Percentiles rank a stretch among this genome's conserved stretches.
Conservation (phyloP, 2,888 invertebrate genomes). For the Germaria angustata region DNA sequence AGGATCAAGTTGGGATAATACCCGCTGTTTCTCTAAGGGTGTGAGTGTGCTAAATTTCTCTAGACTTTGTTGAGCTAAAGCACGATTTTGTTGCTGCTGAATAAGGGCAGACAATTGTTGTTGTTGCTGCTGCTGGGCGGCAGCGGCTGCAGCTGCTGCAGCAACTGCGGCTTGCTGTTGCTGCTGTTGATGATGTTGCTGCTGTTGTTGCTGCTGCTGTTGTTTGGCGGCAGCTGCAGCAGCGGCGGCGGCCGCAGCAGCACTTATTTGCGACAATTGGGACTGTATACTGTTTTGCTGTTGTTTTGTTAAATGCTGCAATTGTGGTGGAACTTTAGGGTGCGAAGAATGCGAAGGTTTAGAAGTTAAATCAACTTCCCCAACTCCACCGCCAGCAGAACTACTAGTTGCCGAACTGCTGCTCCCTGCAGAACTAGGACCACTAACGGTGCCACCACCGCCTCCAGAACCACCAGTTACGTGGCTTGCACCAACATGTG, state of each 20-base stretch:
- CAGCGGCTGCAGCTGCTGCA: conserved; percentile 74
- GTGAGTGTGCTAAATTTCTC: conserved; percentile 83
- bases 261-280: conserved; percentile 75
- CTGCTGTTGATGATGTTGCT: conserved; percentile 72
- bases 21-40: conserved; percentile 82
- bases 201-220: conserved; percentile 78
- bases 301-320: conserved; percentile 78
- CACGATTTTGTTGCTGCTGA: conserved; percentile 85
- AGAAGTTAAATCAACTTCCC: conserved; percentile 76
- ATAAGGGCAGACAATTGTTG: conserved; percentile 84
- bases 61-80: conserved; percentile 83
- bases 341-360: conserved; percentile 71
- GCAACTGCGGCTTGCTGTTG: conserved; percentile 70
- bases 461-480: conserved; percentile 65
- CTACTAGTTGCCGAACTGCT: conserved; percentile 65
- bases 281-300: conserved; percentile 77
- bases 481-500: conserved; percentile 74
- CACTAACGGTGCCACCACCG: conserved; percentile 62
- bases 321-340: conserved; percentile 72
- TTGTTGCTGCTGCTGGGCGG: conserved; percentile 81
- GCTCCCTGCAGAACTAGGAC: conserved; percentile 64
- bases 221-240: conserved; percentile 74
- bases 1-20: conserved; percentile 81
- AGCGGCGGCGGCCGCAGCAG: conserved; percentile 69
- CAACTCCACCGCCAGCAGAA: conserved; percentile 65